These are phyloP conservation scores for Gopherus evgoodei DNA, from an alignment of 2,113 vertebrate species.

Conservation along the genomic window DNA sequence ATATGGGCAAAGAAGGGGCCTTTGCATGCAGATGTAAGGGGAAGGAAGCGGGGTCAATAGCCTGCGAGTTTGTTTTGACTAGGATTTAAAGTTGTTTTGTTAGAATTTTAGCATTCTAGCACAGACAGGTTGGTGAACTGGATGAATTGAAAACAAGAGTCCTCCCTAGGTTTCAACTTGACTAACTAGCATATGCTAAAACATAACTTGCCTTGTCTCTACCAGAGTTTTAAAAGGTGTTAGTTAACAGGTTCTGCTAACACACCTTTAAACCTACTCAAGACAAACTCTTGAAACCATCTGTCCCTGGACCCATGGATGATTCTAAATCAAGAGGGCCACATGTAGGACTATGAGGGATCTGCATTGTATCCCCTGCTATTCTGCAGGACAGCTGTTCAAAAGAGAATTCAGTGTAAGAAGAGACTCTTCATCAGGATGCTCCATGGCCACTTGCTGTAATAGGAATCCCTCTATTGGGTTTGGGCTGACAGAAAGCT, in stretches of 20 bases:
- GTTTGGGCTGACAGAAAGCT: constrained; percentile 3
- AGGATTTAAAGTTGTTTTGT: not conserved
- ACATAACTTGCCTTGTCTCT: not conserved
- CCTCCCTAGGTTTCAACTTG: not conserved
- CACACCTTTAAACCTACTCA: not conserved
- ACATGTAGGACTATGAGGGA: not conserved
- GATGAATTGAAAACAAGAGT: not conserved
- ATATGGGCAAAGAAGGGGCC: fast-evolving
- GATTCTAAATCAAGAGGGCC: not conserved
- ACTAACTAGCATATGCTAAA: not conserved
- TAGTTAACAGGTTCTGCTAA: not conserved
- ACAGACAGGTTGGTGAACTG: not conserved
- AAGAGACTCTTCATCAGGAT: not conserved
- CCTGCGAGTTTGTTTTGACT: not conserved
- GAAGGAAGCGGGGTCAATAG: not conserved
- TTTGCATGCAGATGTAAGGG: not conserved
- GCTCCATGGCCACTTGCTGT: not conserved
- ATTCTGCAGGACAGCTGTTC: not conserved
- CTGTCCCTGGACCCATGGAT: fast-evolving
- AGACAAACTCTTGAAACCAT: not conserved
- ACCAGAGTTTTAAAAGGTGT: not conserved
- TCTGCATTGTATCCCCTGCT: not conserved
- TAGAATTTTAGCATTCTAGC: not conserved
- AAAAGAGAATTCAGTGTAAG: not conserved
- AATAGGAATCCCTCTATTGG: not conserved